phyloP scores from a whole-genome alignment of 2,797 vertebrate species.

The Dermochelys coriacea region DNA sequence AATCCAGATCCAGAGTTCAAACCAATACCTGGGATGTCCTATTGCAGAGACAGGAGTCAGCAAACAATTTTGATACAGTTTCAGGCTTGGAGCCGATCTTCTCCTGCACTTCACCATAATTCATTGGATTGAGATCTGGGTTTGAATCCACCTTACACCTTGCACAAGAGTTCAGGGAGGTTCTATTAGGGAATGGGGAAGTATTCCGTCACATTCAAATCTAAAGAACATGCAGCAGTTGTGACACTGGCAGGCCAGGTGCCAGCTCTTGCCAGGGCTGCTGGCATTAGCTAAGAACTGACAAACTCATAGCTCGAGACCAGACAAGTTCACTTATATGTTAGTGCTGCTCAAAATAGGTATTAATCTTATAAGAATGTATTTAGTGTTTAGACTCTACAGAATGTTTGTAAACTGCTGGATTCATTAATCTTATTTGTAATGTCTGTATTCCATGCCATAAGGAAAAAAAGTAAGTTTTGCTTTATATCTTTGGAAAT shows the following conservation, averaged over 20 bases:
- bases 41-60: background rate
- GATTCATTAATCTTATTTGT: too few relatives aligned
- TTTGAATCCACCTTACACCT: background rate
- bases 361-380: too few relatives aligned
- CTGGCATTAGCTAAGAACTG: background rate
- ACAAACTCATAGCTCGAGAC: background rate
- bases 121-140: background rate
- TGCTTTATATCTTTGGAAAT: too few relatives aligned
- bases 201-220: background rate
- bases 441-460: too few relatives aligned
- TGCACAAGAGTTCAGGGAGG: background rate
- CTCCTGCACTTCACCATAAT: background rate
- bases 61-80: background rate
- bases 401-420: too few relatives aligned
- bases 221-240: background rate
- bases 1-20: background rate
- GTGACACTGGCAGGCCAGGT: background rate
- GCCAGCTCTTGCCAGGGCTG: too few relatives aligned
- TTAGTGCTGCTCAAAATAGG: background rate
- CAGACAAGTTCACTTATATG: background rate
- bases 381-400: too few relatives aligned
- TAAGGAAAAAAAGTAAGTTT: too few relatives aligned
- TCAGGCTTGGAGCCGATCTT: background rate
- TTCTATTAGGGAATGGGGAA: background rate
- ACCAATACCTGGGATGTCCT: rapidly evolving